Conservation (phyloP, 2,888 invertebrate genomes). For the Eilema caniola region DNA sequence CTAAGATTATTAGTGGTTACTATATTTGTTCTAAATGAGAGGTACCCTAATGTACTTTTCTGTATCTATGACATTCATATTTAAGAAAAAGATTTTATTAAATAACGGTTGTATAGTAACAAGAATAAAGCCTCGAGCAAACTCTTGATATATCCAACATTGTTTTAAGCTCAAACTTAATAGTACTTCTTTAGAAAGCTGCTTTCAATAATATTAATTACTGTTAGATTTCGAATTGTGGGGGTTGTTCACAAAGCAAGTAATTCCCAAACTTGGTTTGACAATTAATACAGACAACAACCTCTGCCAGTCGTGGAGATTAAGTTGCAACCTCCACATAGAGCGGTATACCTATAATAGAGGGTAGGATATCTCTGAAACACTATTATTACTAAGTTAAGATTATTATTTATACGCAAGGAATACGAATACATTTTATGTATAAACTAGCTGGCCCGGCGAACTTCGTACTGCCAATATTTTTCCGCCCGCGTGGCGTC, state of each 20-base stretch:
- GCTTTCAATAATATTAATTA: not conserved
- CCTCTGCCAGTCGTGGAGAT: not conserved
- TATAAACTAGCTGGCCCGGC: too few relatives aligned
- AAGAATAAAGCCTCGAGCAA: not conserved
- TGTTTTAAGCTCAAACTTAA: not conserved
- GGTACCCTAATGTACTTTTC: too few relatives aligned
- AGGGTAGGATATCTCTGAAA: not conserved
- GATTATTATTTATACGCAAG: not conserved
- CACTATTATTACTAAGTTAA: not conserved
- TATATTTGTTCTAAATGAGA: too few relatives aligned
- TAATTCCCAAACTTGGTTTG: not conserved
- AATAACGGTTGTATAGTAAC: not conserved
- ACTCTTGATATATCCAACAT: not conserved
- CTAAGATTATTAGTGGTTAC: too few relatives aligned
- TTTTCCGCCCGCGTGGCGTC: too few relatives aligned
- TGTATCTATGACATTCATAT: too few relatives aligned
- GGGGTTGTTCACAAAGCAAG: not conserved
- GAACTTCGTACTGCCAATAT: too few relatives aligned
- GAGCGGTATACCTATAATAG: not conserved
- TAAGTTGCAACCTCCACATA: conserved; percentile 3
- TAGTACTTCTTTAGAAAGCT: not conserved
- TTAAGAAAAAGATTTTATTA: too few relatives aligned
- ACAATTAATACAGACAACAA: not conserved
- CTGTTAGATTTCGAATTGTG: not conserved
- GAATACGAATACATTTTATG: not conserved